Conservation (phyloP, 2,888 invertebrate species). For the Lasioglossum vierecki region DNA sequence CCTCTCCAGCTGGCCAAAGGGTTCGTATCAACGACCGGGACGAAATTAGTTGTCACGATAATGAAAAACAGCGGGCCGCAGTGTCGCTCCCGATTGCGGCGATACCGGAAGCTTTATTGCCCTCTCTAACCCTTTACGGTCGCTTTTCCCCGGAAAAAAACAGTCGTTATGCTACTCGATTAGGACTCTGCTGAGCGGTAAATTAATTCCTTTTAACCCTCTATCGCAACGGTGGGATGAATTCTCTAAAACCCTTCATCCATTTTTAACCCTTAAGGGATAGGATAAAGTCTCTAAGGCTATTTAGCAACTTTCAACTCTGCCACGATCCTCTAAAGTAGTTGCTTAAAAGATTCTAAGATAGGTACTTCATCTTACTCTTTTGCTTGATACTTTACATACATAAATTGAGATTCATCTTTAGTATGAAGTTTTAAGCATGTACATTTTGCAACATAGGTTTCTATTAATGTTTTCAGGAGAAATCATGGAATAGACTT, state of each 20-base stretch:
- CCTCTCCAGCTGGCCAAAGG: not conserved
- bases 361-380: not conserved
- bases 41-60: slow-evolving; percentile 42
- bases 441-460: no score
- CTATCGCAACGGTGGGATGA: not conserved
- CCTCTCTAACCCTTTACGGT: not conserved
- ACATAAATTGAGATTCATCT: not conserved
- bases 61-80: slow-evolving; percentile 41
- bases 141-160: not conserved
- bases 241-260: not conserved
- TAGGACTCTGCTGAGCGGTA: not conserved
- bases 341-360: no score
- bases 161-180: not conserved
- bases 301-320: not conserved
- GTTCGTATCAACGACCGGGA: slow-evolving; percentile 41
- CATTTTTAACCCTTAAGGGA: not conserved
- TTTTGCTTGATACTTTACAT: not conserved
- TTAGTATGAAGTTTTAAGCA: not conserved
- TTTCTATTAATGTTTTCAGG: no score
- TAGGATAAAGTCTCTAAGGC: not conserved
- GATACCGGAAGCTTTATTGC: slow-evolving; percentile 17
- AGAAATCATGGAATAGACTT: not conserved
- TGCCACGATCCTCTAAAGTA: not conserved
- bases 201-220: not conserved
- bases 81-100: not conserved